These are phyloP conservation scores for Dusona sp. DNA, from an alignment of 2,888 invertebrate species.

Conservation along the genomic window DNA sequence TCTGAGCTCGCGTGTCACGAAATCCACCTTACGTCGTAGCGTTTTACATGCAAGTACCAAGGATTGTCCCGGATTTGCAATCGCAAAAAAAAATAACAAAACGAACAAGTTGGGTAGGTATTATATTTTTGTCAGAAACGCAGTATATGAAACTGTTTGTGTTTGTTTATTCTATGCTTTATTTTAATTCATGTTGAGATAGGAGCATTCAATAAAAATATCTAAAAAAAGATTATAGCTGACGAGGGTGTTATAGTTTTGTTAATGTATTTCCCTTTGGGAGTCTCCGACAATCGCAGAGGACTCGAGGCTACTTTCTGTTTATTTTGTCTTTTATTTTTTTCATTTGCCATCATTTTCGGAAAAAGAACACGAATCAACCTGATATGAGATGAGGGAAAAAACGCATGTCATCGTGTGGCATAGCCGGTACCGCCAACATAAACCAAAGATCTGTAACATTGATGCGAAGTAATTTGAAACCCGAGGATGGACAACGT, in stretches of 20 bases:
- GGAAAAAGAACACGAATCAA: not conserved
- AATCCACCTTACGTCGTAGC: slow-evolving; percentile 52
- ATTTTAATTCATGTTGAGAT: slow-evolving; percentile 23
- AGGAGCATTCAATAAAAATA: slow-evolving; percentile 14
- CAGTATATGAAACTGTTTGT: not conserved
- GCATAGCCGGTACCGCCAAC: slow-evolving; percentile 5
- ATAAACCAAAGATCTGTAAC: slow-evolving; percentile 12
- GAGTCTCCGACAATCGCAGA: slow-evolving; percentile 4
- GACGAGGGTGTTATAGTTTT: slow-evolving; percentile 8
- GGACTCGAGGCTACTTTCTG: not conserved
- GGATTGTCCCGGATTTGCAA: slow-evolving; percentile 24
- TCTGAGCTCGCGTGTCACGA: slow-evolving; percentile 24
- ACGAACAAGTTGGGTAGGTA: not conserved
- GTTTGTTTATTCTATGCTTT: not conserved
- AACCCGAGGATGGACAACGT: not conserved
- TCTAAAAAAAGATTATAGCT: slow-evolving; percentile 14
- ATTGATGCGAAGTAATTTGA: slow-evolving; percentile 31
- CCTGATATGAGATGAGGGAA: not conserved
- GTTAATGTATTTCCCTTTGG: slow-evolving; percentile 21
- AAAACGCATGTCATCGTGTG: not conserved
- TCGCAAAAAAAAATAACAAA: slow-evolving; percentile 7
- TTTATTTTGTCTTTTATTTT: slow-evolving; percentile 7
- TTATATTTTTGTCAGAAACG: slow-evolving; percentile 36
- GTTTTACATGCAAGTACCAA: slow-evolving; percentile 25
- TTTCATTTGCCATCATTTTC: not conserved